phyloP scores from a whole-genome alignment of 2,797 vertebrate genomes.

The Enteromius radiatus region DNA sequence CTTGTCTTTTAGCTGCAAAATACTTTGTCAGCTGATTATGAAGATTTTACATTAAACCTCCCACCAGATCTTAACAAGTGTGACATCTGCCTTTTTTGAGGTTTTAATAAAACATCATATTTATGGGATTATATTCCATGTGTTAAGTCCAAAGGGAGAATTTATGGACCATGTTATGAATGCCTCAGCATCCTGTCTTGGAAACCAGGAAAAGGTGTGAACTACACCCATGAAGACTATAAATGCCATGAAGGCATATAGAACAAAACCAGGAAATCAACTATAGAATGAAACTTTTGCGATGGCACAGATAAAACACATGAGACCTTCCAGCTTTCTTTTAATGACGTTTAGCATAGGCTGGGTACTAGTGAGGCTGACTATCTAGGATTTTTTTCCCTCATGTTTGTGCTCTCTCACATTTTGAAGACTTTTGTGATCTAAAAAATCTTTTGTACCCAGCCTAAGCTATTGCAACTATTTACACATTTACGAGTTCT shows the following conservation, averaged over 20 bases:
- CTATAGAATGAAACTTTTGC: conserved; percentile 2
- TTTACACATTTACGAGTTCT: neutral
- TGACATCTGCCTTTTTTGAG: neutral
- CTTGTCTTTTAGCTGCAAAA: neutral
- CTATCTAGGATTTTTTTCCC: too few relatives aligned
- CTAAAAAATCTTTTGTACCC: too few relatives aligned
- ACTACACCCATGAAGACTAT: conserved; percentile 5
- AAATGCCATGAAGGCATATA: neutral
- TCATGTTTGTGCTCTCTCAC: too few relatives aligned
- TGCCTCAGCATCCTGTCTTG: neutral
- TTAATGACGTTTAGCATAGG: neutral
- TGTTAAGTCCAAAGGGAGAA: neutral
- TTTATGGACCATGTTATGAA: neutral
- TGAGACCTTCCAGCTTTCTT: too few relatives aligned
- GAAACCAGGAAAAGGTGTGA: conserved; percentile 27
- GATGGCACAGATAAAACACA: neutral
- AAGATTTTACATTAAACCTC: neutral
- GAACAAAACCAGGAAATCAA: conserved; percentile 38
- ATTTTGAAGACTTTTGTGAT: too few relatives aligned
- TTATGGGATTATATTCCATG: neutral
- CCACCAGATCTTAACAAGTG: neutral
- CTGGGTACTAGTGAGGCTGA: too few relatives aligned
- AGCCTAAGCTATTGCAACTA: neutral
- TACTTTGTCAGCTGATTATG: neutral
- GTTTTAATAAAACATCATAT: neutral